A percentile compares a stretch with the other conserved stretches of the same genome.
Evolutionary conservation across 1,140 invertebrate genomes (phyloP).

Genomic region (Papilio dardanus): DNA sequence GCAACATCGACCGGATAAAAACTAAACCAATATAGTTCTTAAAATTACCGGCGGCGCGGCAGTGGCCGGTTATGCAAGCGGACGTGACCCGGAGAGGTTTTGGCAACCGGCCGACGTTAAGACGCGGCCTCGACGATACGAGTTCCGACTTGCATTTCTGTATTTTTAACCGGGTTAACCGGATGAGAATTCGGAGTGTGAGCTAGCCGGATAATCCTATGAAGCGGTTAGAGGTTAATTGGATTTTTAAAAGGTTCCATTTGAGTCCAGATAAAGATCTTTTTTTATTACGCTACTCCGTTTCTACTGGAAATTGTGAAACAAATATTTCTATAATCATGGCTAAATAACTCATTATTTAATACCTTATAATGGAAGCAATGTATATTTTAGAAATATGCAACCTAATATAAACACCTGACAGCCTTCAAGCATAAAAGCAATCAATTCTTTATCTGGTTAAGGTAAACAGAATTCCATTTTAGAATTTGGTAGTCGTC

Average conservation of each 20-base stretch:
- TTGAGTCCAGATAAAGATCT: neutral
- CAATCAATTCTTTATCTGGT: constrained; percentile 27
- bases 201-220: constrained; percentile 34
- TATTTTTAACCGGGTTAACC: constrained; percentile 56
- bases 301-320: neutral
- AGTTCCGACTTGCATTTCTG: constrained; percentile 52
- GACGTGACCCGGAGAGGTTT: constrained; percentile 59
- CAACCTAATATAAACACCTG: neutral
- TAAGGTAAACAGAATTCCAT: constrained; percentile 33
- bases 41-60: constrained; percentile 61
- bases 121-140: constrained; percentile 49
- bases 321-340: neutral
- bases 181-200: constrained; percentile 35
- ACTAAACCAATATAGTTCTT: constrained; percentile 76
- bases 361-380: too few relatives aligned
- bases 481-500: constrained; percentile 36
- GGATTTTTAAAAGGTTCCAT: constrained; percentile 36
- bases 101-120: constrained; percentile 55
- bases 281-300: too few relatives aligned
- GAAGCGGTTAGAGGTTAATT: constrained; percentile 39
- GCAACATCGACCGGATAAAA: constrained; percentile 61
- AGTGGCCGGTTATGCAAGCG: constrained; percentile 57
- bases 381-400: too few relatives aligned
- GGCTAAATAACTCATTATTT: too few relatives aligned
- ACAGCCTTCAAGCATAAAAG: neutral